Percentiles rank a stretch among this genome's conserved stretches.
phyloP scores from a whole-genome alignment of 2,113 vertebrate species.

The Erythrocercus mccallii region DNA sequence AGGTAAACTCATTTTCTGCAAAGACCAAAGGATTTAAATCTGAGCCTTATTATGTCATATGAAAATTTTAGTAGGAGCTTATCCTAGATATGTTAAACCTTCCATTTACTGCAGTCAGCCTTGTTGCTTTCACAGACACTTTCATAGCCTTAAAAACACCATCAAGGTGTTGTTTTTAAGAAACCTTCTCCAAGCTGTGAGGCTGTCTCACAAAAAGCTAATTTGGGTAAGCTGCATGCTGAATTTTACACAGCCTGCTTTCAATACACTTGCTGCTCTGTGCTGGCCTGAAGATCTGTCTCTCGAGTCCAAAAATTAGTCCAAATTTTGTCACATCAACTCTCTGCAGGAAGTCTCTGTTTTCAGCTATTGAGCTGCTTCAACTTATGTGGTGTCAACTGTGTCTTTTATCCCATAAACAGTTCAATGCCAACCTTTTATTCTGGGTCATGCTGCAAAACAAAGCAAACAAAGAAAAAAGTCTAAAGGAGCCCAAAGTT shows the following conservation, averaged over 20 bases:
- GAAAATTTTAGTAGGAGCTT: not conserved
- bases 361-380: slow-evolving; percentile 44
- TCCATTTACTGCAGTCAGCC: not conserved
- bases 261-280: not conserved
- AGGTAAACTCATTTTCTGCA: not conserved
- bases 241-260: not conserved
- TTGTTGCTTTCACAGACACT: not conserved
- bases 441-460: not conserved
- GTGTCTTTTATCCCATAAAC: not conserved
- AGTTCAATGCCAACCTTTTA: not conserved
- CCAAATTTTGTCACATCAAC: slow-evolving; percentile 26
- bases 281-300: not conserved
- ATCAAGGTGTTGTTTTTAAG: not conserved
- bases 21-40: not conserved
- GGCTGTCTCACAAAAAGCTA: not conserved
- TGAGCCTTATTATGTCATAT: not conserved
- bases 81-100: not conserved
- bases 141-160: not conserved
- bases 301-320: not conserved
- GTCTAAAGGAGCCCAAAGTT: not conserved
- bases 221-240: not conserved
- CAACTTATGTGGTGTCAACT: not conserved
- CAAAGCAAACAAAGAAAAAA: not conserved
- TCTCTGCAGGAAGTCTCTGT: slow-evolving; percentile 18
- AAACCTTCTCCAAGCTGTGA: not conserved